A percentile compares a stretch with the other conserved stretches of the same genome.
phyloP scores from a whole-genome alignment of 2,797 vertebrate genomes.

The Buceros bicornis region DNA sequence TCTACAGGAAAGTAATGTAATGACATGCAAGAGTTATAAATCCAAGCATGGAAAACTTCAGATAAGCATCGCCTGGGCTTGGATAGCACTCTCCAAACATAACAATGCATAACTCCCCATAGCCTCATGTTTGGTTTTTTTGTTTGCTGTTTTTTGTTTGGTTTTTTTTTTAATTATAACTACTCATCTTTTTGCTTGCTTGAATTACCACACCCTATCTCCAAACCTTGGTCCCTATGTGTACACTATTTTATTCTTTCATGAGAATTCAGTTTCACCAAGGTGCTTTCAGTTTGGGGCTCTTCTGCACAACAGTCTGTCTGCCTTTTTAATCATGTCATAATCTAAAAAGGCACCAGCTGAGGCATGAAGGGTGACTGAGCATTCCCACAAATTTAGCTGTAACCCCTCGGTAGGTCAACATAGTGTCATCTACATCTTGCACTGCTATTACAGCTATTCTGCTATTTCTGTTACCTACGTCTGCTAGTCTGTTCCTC shows the following conservation, averaged over 20 bases:
- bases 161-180: not conserved
- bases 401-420: not conserved
- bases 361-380: not conserved
- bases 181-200: not conserved
- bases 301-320: not conserved
- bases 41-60: not conserved
- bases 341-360: not conserved
- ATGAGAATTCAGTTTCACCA: not conserved
- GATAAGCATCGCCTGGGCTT: not conserved
- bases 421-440: not conserved
- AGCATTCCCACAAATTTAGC: not conserved
- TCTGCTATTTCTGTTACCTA: not conserved
- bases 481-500: not conserved
- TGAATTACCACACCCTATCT: not conserved
- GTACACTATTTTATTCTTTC: not conserved
- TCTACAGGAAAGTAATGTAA: not conserved
- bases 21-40: not conserved
- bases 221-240: not conserved
- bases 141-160: not conserved
- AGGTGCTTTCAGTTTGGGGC: not conserved
- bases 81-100: not conserved
- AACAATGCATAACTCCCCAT: not conserved
- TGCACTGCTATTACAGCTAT: not conserved
- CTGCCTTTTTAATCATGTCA: not conserved
- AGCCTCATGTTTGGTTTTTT: not conserved